A percentile compares a stretch with the other conserved stretches of the same genome.
Evolutionary conservation across 2,113 vertebrate species (phyloP).

Genomic region (Vulpes vulpes): DNA sequence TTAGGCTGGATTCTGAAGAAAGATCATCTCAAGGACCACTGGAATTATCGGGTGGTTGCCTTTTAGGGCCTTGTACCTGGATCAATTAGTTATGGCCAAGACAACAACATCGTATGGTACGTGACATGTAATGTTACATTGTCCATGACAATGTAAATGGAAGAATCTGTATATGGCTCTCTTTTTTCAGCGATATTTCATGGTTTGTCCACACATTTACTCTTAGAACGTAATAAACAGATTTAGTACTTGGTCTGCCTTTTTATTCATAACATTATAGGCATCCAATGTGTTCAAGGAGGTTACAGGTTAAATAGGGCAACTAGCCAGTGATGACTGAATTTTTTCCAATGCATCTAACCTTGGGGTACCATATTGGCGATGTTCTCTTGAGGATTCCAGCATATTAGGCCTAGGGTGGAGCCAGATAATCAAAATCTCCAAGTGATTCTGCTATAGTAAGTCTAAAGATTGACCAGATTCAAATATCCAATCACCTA

Average conservation of each 20-base stretch:
- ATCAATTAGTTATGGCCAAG: not conserved
- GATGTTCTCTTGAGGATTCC: not conserved
- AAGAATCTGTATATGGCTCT: not conserved
- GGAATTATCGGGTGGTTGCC: not conserved
- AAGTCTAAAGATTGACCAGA: not conserved
- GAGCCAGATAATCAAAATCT: not conserved
- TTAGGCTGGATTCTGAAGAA: constrained; percentile 13
- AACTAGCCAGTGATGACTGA: not conserved
- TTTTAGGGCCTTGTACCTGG: not conserved
- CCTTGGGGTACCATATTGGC: not conserved
- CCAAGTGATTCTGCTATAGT: not conserved
- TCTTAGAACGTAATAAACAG: not conserved
- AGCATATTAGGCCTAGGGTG: not conserved
- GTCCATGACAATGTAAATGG: not conserved
- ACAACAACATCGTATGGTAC: not conserved
- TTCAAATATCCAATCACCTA: not conserved
- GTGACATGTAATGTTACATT: too few relatives aligned
- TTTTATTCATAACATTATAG: not conserved
- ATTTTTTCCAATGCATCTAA: not conserved
- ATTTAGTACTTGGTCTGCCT: not conserved
- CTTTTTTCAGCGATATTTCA: not conserved
- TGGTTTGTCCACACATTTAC: not conserved
- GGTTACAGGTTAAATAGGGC: not conserved
- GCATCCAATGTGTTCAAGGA: not conserved
- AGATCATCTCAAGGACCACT: not conserved